Conservation (phyloP, 1,140 invertebrate genomes). For the Heliconius hewitsoni region DNA sequence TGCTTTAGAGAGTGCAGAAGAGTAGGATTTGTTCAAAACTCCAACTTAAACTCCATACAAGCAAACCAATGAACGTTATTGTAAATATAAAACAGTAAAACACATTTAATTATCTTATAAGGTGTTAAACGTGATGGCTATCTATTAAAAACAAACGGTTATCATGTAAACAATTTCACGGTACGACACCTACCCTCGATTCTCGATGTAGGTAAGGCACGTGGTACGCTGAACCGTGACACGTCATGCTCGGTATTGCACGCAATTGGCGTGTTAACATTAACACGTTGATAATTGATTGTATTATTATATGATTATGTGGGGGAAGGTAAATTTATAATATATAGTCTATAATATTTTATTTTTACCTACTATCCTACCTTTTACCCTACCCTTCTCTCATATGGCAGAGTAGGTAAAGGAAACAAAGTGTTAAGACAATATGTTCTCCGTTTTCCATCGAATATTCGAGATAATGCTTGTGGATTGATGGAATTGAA, state of each 20-base stretch:
- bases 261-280: slow-evolving; percentile 41
- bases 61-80: background rate
- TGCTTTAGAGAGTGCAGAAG: too few relatives aligned
- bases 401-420: too few relatives aligned
- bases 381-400: too few relatives aligned
- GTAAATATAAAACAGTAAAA: background rate
- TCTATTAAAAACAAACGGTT: background rate
- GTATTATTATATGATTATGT: background rate
- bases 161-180: slow-evolving; percentile 26
- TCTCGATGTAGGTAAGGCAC: slow-evolving; percentile 25
- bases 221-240: slow-evolving; percentile 41
- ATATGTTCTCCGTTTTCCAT: too few relatives aligned
- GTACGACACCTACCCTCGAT: slow-evolving; percentile 33
- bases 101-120: background rate
- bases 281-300: slow-evolving; percentile 15
- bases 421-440: too few relatives aligned
- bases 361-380: too few relatives aligned
- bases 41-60: too few relatives aligned
- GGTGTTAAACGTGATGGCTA: background rate
- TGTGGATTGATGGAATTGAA: too few relatives aligned
- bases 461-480: too few relatives aligned
- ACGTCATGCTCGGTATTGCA: slow-evolving; percentile 46
- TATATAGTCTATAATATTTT: background rate
- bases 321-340: background rate
- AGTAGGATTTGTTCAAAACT: too few relatives aligned